Base-by-base conservation (phyloP, 2,888 invertebrate species). In the Halictus ligatus region DNA sequence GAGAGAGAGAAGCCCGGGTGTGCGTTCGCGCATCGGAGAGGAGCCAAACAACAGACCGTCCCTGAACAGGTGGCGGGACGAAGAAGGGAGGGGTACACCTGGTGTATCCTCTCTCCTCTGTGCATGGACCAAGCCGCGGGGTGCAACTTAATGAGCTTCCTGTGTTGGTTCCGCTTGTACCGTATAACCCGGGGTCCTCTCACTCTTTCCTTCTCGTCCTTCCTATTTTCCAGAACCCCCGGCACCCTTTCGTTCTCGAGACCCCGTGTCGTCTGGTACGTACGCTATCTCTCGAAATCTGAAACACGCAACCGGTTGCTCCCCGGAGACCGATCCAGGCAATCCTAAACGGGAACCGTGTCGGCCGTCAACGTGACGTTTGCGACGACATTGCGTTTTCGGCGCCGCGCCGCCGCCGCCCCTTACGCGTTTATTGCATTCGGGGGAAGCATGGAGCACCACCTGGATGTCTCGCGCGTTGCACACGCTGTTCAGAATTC, bases 131-230 rank as follows among this genome's bases (percentile, higher is more conserved):
- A 54, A 86, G 91, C 91, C 91, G 89, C 91, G 86, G 91, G 92
- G 86, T 91, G 87, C 86, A 91, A 92, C 92, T 92, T 92, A 92
- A 92, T 92, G 92, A 92, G 92, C 92, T 92, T 92, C 92, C 92
- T 91, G 90, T 88, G 91, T 90, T 91, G 90, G 87, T 91, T 91
- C 92, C 92, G 91, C 88, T 91, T 91, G 91, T 91, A 91, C 83
- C 90, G 90, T 89, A 86, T 89, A 89, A 90, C 88, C 85, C 78
- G 10, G 80, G 82, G 81, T 74, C 86, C 86, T 88, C 85, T 86
- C 85, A 18, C 81, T 78, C 85, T 78, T 79, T 78, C 80, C 67
- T 75, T 71, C 60, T 79, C 73, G 48, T 76, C 71, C 54, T 72
- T 75, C 54, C 50, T 40, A 78, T 77, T 80, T 74, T 69, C 67